phyloP scores from a whole-genome alignment of 1,140 invertebrate genomes.

The Nasonia giraulti region DNA sequence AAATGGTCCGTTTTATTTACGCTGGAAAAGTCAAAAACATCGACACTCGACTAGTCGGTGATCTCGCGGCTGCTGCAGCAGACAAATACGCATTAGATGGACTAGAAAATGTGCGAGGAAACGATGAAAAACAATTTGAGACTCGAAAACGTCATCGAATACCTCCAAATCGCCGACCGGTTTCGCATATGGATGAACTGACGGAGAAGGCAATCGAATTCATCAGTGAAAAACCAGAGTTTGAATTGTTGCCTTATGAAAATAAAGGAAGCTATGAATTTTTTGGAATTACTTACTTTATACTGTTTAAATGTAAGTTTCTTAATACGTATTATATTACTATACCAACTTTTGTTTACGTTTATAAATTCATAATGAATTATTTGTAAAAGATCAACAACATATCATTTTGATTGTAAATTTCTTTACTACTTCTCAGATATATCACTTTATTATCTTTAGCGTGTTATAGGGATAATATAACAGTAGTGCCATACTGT shows the following conservation, averaged over 20 bases:
- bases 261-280: too few relatives aligned
- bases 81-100: slow-evolving; percentile 23
- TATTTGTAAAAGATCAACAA: too few relatives aligned
- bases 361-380: too few relatives aligned
- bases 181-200: slow-evolving; percentile 13
- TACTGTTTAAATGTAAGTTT: too few relatives aligned
- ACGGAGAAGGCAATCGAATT: neutral
- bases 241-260: neutral
- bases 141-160: slow-evolving; percentile 27
- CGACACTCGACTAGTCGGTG: neutral
- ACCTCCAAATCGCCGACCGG: neutral
- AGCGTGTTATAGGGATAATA: too few relatives aligned
- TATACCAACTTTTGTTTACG: too few relatives aligned
- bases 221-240: neutral
- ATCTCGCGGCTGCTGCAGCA: neutral
- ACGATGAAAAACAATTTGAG: neutral
- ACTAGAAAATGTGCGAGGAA: slow-evolving; percentile 1
- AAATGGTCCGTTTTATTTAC: slow-evolving; percentile 28
- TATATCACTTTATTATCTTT: too few relatives aligned
- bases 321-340: too few relatives aligned
- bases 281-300: too few relatives aligned
- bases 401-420: too few relatives aligned
- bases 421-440: too few relatives aligned
- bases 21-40: neutral
- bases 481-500: too few relatives aligned